phyloP scores from a whole-genome alignment of 2,888 invertebrate species.

The Sympetrum striolatum region DNA sequence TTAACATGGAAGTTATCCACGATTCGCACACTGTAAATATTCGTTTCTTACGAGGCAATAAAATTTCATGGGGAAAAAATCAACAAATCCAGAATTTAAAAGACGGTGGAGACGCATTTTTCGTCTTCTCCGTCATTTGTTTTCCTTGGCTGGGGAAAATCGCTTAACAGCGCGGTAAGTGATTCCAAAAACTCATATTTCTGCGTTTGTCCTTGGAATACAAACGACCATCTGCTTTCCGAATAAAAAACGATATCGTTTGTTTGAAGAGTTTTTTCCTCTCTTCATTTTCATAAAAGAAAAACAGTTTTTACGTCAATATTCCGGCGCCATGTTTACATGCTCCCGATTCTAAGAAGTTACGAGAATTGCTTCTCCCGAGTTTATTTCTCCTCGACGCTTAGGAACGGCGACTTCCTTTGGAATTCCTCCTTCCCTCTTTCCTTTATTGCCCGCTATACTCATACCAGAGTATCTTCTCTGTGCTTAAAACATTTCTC shows the following conservation, averaged over 20 bases:
- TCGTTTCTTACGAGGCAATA: too few relatives aligned
- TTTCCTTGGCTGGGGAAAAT: too few relatives aligned
- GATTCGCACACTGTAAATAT: too few relatives aligned
- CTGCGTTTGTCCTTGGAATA: background rate
- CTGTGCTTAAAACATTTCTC: background rate
- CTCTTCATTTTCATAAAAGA: background rate
- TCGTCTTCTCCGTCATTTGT: too few relatives aligned
- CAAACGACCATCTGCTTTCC: background rate
- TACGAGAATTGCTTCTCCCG: background rate
- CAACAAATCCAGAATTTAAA: too few relatives aligned
- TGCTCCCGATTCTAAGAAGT: background rate
- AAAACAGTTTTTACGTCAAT: background rate
- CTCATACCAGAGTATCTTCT: background rate
- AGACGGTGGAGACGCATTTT: too few relatives aligned
- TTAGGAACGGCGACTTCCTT: background rate
- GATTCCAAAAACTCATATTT: background rate
- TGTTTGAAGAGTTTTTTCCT: background rate
- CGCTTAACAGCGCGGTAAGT: background rate
- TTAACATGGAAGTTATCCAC: too few relatives aligned
- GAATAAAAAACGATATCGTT: background rate
- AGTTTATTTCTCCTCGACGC: background rate
- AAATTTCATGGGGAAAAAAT: too few relatives aligned
- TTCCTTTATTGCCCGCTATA: background rate
- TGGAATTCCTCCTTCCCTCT: background rate
- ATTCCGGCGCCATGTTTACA: background rate